These are phyloP conservation scores for Spisula solida DNA, from an alignment of 2,888 invertebrate genomes.

Conservation along the genomic window DNA sequence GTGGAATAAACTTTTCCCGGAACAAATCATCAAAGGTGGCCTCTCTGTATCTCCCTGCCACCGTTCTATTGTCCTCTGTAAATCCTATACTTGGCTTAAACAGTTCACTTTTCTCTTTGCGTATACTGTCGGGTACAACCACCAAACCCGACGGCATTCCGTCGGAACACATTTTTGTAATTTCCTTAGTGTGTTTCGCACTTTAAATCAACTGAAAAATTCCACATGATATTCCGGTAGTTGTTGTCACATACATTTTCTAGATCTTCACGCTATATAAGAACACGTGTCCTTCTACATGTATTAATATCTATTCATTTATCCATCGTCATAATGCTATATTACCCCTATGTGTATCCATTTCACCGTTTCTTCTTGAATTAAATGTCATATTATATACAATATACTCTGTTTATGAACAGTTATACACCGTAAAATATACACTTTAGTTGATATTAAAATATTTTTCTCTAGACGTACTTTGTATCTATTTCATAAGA, in stretches of 20 bases:
- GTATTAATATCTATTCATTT: too few species aligned
- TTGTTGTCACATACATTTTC: not conserved
- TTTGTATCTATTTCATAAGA: not conserved
- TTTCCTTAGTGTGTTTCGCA: not conserved
- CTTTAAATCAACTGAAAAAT: not conserved
- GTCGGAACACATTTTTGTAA: not conserved
- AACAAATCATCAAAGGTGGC: constrained; percentile 69
- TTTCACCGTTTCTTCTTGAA: not conserved
- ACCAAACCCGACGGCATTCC: not conserved
- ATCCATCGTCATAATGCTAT: not conserved
- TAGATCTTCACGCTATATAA: too few species aligned
- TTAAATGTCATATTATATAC: not conserved
- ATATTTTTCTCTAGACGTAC: not conserved
- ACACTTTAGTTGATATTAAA: not conserved
- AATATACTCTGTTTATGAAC: not conserved
- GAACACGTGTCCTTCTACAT: too few species aligned
- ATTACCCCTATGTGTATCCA: not conserved
- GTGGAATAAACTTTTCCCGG: constrained; percentile 66
- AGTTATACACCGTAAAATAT: not conserved
- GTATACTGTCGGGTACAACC: not conserved
- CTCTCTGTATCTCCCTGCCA: constrained; percentile 19
- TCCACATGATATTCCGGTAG: not conserved
- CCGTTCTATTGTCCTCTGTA: not conserved
- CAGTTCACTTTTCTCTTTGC: constrained; percentile 32
- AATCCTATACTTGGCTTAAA: not conserved